Base-by-base conservation (phyloP, 2,888 invertebrate genomes). In the Oscheius sp. region DNA sequence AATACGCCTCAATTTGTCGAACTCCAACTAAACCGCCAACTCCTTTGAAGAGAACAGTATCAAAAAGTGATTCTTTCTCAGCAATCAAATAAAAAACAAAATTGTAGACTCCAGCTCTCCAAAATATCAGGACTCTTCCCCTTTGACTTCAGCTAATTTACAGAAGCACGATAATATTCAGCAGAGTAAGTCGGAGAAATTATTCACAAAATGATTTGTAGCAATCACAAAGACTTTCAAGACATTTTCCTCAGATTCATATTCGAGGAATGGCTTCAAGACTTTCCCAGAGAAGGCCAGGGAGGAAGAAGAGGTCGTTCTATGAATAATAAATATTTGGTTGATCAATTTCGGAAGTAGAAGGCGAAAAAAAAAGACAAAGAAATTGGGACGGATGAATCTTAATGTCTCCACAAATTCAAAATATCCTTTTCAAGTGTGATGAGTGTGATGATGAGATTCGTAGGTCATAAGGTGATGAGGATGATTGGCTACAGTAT, bases 31-130 rank as follows among this genome's bases (percentile, higher is more conserved):
- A 42, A n/a, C 12, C 45, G 23, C 61, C 61, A n/a, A 61, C 61
- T 3, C 61, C 61, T 15, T n/a, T 61, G 27, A 25, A 29, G 25
- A 61, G 61, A 20, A 61, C 61, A n/a, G 15, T 42, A 29, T 42
- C 58, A 17, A 61, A 45, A 6, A 34, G 55, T 55, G 6, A 48
- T n/a, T n/a, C n/a, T n/a, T n/a, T n/a, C n/a, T n/a, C n/a, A n/a
- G n/a, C n/a, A n/a, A n/a, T n/a, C n/a, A n/a, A n/a, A n/a, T n/a
- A n/a, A n/a, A n/a, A 20, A 42, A 12, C 42, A 42, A 1, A 0
- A 42, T 3, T 37, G 37, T 37, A 15, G 10, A 37, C 20, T 42
- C 20, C 12, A 42, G 42, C 42, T 12, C 20, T 20, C 12, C 4
- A 15, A n/a, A 52, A 27, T 1, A 48, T 27, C 8, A 23, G 17